A percentile compares a stretch with the other conserved stretches of the same genome.
Conservation (phyloP, 2,888 invertebrate genomes). For the Drosophila tanythrix region DNA sequence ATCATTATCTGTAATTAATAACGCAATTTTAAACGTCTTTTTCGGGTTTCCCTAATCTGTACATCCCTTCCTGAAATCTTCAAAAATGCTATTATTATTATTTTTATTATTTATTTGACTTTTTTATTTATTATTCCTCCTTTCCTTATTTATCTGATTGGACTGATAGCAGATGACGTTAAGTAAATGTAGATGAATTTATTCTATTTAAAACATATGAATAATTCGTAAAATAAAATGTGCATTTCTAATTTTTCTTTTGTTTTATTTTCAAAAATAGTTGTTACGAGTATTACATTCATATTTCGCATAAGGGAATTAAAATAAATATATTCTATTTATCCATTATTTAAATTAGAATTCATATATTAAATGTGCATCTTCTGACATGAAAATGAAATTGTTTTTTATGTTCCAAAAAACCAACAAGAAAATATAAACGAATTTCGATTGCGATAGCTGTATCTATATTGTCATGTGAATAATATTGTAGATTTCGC, state of each 20-base stretch:
- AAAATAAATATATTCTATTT: background rate
- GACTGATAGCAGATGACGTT: background rate
- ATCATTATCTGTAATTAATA: background rate
- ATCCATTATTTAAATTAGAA: background rate
- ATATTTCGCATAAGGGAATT: background rate
- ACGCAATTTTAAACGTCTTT: background rate
- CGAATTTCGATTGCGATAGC: slow-evolving; percentile 10
- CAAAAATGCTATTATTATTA: background rate
- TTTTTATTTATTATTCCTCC: background rate
- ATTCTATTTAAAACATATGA: background rate
- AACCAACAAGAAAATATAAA: background rate
- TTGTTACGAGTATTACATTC: background rate
- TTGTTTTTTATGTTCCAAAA: background rate
- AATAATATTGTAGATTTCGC: background rate
- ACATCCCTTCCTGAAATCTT: background rate
- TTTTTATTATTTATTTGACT: background rate
- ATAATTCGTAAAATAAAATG: background rate
- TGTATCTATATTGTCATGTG: slow-evolving; percentile 9
- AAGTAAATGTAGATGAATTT: background rate
- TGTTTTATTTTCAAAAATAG: background rate
- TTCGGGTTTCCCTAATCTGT: background rate
- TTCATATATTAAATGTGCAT: background rate
- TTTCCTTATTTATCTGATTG: background rate
- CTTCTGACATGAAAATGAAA: background rate
- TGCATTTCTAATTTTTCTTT: background rate